phyloP scores from a whole-genome alignment of 2,797 vertebrate genomes.

The Lindbergichthys nudifrons region DNA sequence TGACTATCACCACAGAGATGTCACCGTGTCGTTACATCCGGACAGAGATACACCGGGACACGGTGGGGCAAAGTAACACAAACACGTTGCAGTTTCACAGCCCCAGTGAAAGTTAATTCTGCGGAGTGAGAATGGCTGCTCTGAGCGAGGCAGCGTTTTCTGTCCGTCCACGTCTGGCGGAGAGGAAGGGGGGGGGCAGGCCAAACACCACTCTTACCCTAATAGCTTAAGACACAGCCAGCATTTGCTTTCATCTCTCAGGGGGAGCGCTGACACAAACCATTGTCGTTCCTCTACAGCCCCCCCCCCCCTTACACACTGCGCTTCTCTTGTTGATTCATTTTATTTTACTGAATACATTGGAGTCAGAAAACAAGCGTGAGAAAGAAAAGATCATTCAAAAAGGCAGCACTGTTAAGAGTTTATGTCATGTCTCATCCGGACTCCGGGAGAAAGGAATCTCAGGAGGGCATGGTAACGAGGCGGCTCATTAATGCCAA shows the following conservation, averaged over 20 bases:
- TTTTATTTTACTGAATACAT: conserved; percentile 18
- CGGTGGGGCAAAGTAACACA: conserved; percentile 31
- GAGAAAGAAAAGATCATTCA: background rate
- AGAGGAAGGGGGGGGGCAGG: conserved; percentile 15
- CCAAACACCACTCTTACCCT: conserved; percentile 60
- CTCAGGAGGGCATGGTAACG: background rate
- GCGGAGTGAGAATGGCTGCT: conserved; percentile 53
- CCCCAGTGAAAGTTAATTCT: conserved; percentile 49
- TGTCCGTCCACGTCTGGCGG: conserved; percentile 39
- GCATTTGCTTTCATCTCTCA: conserved; percentile 84
- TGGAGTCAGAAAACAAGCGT: conserved; percentile 8
- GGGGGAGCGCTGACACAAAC: conserved; percentile 82
- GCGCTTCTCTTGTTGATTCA: conserved; percentile 46
- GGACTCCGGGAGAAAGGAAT: background rate
- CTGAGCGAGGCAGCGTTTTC: conserved; percentile 36
- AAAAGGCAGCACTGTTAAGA: background rate
- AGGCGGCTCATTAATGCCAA: conserved; percentile 17
- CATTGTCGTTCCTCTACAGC: conserved; percentile 67
- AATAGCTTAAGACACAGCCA: conserved; percentile 83
- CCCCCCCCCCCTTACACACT: background rate
- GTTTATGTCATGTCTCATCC: background rate
- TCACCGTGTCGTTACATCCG: conserved; percentile 26
- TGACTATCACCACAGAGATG: conserved; percentile 39
- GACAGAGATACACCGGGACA: conserved; percentile 47
- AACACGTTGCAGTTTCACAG: conserved; percentile 30